Conservation (phyloP, 2,888 invertebrate genomes). For the Sarcophaga subvicina region DNA sequence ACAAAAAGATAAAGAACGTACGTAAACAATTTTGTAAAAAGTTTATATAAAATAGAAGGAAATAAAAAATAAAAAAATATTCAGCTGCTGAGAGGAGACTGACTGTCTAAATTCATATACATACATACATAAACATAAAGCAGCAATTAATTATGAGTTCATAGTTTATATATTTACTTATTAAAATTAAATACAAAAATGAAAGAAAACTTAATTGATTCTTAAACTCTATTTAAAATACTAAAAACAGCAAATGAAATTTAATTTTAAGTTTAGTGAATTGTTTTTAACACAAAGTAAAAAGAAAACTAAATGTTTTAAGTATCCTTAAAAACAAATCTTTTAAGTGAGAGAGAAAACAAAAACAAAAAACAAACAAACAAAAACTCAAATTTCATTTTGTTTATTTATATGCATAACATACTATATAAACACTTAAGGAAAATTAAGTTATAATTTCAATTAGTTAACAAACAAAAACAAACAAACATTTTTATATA, state of each 20-base stretch:
- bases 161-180: slow-evolving; percentile 21
- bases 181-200: background rate
- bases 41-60: slow-evolving; percentile 17
- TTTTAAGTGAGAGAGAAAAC: background rate
- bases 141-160: slow-evolving; percentile 37
- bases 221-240: slow-evolving; percentile 1
- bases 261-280: slow-evolving; percentile 51
- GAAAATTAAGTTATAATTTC: slow-evolving; percentile 39
- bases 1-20: slow-evolving; percentile 12
- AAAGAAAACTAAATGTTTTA: slow-evolving; percentile 27
- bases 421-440: slow-evolving; percentile 9
- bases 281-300: slow-evolving; percentile 35
- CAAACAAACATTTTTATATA: slow-evolving; percentile 32
- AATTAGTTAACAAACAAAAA: slow-evolving; percentile 27
- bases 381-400: slow-evolving; percentile 24
- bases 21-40: slow-evolving; percentile 53
- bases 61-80: background rate
- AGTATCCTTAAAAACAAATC: background rate
- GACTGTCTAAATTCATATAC: slow-evolving; percentile 11
- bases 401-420: slow-evolving; percentile 11
- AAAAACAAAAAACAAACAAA: background rate
- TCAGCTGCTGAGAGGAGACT: slow-evolving; percentile 43
- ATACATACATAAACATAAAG: slow-evolving; percentile 14
- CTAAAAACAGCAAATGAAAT: background rate
- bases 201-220: slow-evolving; percentile 14